These are phyloP conservation scores for Tromatobia lineatoria DNA, from an alignment of 2,888 invertebrate genomes.

Conservation along the genomic window DNA sequence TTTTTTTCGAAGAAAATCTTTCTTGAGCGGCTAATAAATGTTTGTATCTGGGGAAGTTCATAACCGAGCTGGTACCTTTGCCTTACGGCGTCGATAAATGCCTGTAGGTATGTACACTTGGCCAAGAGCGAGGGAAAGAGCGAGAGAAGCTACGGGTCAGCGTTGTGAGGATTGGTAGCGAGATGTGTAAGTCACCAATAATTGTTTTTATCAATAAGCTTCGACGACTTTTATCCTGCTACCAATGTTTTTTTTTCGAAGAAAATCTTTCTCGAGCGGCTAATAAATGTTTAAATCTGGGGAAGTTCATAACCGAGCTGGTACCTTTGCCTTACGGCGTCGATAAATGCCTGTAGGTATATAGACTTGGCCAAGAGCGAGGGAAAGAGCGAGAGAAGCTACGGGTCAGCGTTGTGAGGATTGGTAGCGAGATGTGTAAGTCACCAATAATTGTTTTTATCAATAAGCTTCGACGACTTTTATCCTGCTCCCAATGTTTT, in stretches of 20 bases:
- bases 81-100: slow-evolving; percentile 1
- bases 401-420: background rate
- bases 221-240: too few species aligned
- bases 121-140: too few species aligned
- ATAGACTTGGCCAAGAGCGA: background rate
- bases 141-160: background rate
- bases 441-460: too few species aligned
- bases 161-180: background rate
- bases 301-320: too few species aligned
- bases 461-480: too few species aligned
- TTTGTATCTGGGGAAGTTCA: too few species aligned
- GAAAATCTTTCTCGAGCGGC: background rate
- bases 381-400: background rate
- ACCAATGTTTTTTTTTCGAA: too few species aligned
- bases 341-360: slow-evolving; percentile 8
- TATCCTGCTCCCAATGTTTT: too few species aligned
- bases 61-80: too few species aligned
- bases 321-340: background rate
- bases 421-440: slow-evolving; percentile 10
- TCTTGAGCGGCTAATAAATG: background rate
- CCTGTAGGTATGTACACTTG: background rate
- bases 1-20: too few species aligned
- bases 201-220: too few species aligned
- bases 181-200: too few species aligned
- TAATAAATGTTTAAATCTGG: background rate